phyloP scores from a whole-genome alignment of 2,113 vertebrate species.

The Cyanocitta stelleri region DNA sequence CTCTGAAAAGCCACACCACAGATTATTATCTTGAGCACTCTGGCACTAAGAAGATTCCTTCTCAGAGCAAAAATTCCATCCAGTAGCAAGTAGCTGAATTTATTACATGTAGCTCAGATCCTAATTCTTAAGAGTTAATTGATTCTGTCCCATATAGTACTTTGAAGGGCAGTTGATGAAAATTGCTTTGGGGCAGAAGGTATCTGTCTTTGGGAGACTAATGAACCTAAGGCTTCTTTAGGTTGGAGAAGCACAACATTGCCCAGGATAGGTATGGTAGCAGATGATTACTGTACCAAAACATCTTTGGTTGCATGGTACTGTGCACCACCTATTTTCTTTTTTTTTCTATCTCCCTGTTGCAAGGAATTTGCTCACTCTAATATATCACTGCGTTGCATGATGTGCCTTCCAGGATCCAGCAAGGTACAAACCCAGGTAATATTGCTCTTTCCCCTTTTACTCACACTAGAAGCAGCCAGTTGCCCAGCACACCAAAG shows the following conservation, averaged over 20 bases:
- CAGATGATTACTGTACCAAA: not conserved
- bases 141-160: not conserved
- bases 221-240: not conserved
- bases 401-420: not conserved
- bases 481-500: not conserved
- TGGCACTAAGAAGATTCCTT: not conserved
- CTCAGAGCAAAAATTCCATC: not conserved
- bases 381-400: not conserved
- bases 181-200: not conserved
- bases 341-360: fast-evolving
- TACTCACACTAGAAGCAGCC: not conserved
- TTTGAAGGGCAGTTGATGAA: not conserved
- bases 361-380: not conserved
- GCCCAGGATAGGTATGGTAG: not conserved
- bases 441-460: not conserved
- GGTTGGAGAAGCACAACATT: not conserved
- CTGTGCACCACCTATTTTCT: not conserved
- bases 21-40: not conserved
- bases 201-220: not conserved
- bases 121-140: not conserved
- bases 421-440: not conserved
- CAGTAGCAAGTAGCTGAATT: not conserved
- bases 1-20: not conserved
- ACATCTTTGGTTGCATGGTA: not conserved
- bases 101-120: not conserved